phyloP scores from a whole-genome alignment of 2,888 invertebrate genomes.

The Macrosiphum euphorbiae region DNA sequence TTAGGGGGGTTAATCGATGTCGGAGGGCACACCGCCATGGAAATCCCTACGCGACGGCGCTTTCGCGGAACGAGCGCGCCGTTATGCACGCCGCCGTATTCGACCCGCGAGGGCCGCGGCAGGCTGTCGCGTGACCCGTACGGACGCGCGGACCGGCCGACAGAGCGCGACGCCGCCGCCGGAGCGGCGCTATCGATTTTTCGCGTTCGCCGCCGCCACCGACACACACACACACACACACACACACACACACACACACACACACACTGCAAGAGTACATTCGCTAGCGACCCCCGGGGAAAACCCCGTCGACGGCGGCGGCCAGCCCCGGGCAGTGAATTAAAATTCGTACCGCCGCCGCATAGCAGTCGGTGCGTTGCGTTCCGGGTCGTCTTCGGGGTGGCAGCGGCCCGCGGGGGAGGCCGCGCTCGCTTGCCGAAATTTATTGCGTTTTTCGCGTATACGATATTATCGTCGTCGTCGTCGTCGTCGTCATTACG shows the following conservation, averaged over 20 bases:
- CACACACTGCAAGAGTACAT: background rate
- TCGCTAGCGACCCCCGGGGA: conserved; percentile 40
- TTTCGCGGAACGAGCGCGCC: background rate
- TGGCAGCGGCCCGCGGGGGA: background rate
- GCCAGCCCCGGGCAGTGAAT: conserved; percentile 33
- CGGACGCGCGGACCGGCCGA: conserved; percentile 49
- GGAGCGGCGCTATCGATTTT: conserved; percentile 30
- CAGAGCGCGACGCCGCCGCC: conserved; percentile 47
- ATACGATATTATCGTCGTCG: background rate
- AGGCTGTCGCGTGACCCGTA: conserved; percentile 55
- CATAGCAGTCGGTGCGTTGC: background rate
- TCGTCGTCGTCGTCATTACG: background rate
- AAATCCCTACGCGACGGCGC: conserved; percentile 42
- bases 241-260: no score
- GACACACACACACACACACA: background rate
- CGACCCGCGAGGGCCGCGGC: background rate
- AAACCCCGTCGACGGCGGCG: conserved; percentile 2
- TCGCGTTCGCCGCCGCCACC: background rate
- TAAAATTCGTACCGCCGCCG: conserved; percentile 44
- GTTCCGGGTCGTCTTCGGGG: conserved; percentile 42
- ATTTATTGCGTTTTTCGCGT: background rate
- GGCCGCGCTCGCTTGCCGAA: background rate
- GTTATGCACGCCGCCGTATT: background rate
- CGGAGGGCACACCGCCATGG: conserved; percentile 46
- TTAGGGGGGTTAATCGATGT: conserved; percentile 63